Conservation (phyloP, 2,888 invertebrate species). For the Aquatica leii region DNA sequence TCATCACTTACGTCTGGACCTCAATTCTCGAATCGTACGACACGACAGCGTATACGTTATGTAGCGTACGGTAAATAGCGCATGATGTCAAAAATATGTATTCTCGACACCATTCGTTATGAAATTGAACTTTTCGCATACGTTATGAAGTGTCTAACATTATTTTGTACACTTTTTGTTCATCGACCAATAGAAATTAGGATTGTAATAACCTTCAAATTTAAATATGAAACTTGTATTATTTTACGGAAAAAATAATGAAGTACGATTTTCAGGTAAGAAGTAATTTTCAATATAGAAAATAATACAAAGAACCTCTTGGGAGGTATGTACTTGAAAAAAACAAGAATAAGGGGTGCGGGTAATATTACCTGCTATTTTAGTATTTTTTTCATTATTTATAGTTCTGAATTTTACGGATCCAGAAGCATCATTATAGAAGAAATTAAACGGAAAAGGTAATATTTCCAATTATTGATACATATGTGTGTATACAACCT, state of each 20-base stretch:
- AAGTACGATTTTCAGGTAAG: not conserved
- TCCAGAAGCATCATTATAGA: not conserved
- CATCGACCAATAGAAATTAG: not conserved
- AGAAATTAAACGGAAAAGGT: not conserved
- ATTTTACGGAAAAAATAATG: too few species aligned
- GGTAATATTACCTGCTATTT: not conserved
- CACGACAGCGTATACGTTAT: not conserved
- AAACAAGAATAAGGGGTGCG: not conserved
- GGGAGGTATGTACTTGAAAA: not conserved
- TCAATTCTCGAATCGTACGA: not conserved
- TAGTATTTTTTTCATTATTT: not conserved
- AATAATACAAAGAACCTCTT: not conserved
- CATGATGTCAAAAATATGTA: too few species aligned
- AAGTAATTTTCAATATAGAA: not conserved
- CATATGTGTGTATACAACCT: not conserved
- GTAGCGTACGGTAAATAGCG: not conserved
- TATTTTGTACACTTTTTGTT: not conserved
- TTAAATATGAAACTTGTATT: too few species aligned
- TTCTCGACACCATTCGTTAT: not conserved
- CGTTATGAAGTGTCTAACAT: not conserved
- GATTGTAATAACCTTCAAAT: too few species aligned
- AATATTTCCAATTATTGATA: not conserved
- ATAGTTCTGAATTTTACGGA: not conserved
- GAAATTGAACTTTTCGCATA: not conserved
- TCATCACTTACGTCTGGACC: too few species aligned